These are phyloP conservation scores for Peromyscus aztecus DNA, from an alignment of 2,797 vertebrate species.

Conservation along the genomic window DNA sequence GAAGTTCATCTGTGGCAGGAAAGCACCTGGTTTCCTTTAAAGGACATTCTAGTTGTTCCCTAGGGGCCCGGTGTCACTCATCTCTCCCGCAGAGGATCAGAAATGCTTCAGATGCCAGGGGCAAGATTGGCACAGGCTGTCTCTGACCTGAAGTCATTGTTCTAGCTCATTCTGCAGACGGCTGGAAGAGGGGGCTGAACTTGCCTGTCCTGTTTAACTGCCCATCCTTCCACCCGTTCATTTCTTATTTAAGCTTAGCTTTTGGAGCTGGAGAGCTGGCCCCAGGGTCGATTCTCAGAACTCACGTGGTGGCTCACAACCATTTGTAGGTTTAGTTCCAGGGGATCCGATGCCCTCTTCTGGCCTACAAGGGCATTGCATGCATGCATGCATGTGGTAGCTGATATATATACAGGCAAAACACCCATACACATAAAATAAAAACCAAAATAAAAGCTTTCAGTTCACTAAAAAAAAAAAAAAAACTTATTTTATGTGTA, in stretches of 20 bases:
- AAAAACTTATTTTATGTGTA: not conserved
- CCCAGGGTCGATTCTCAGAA: not conserved
- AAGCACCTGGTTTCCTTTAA: slow-evolving; percentile 29
- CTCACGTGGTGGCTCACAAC: not conserved
- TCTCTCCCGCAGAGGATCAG: not conserved
- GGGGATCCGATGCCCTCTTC: not conserved
- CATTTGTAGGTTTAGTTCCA: not conserved
- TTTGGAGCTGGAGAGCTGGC: not conserved
- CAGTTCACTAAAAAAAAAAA: not conserved
- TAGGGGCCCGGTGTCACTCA: not conserved
- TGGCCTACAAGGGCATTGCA: not conserved
- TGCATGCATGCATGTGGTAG: not conserved
- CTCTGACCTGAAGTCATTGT: not conserved
- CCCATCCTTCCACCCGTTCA: not conserved
- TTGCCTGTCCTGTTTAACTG: not conserved
- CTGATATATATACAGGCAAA: not conserved
- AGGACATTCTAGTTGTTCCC: not conserved
- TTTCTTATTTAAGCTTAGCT: not conserved
- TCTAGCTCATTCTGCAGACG: not conserved
- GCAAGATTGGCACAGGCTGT: not conserved
- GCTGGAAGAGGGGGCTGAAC: not conserved
- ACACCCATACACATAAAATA: not conserved
- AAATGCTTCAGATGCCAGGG: not conserved
- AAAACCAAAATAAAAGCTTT: not conserved
- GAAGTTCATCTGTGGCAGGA: slow-evolving; percentile 42